These are phyloP conservation scores for Baccha elongata DNA, from an alignment of 2,888 invertebrate genomes.

Conservation along the genomic window DNA sequence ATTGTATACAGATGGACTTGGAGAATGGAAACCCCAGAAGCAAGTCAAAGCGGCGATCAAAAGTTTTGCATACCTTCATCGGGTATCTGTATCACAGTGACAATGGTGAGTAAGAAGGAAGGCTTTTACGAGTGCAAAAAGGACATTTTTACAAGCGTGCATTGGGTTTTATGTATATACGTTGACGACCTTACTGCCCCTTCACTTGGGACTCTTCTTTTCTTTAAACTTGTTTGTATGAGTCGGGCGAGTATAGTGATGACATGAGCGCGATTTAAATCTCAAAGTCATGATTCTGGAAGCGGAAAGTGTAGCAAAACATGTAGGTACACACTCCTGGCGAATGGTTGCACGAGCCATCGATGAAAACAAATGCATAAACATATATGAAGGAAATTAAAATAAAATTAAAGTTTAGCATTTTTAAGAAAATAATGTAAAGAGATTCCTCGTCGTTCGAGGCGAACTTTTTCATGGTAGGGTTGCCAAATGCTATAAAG, in stretches of 20 bases:
- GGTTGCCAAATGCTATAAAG: too few species aligned
- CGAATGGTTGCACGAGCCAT: conserved; percentile 19
- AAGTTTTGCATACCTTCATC: conserved; percentile 8
- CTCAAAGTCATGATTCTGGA: conserved; percentile 66
- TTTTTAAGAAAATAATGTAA: too few species aligned
- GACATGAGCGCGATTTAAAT: conserved; percentile 72
- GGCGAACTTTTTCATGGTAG: too few species aligned
- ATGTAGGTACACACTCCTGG: conserved; percentile 66
- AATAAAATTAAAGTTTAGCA: too few species aligned
- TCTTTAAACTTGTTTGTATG: conserved; percentile 10
- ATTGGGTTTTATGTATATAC: conserved; percentile 26
- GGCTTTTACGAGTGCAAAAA: conserved; percentile 48
- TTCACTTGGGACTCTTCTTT: background rate
- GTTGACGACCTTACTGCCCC: conserved; percentile 42
- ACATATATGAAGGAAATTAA: too few species aligned
- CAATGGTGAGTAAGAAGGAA: background rate
- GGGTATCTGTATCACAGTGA: conserved; percentile 29
- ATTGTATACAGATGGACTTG: background rate
- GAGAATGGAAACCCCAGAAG: conserved; percentile 1
- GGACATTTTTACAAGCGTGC: conserved; percentile 67
- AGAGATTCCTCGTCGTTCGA: too few species aligned
- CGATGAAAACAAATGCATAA: conserved; percentile 1
- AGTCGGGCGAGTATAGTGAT: conserved; percentile 30
- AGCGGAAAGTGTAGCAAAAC: conserved; percentile 73
- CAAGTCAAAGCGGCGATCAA: conserved; percentile 46